Evolutionary conservation across 2,888 invertebrate genomes (phyloP).

Genomic region (Chrysolina oricalcia): DNA sequence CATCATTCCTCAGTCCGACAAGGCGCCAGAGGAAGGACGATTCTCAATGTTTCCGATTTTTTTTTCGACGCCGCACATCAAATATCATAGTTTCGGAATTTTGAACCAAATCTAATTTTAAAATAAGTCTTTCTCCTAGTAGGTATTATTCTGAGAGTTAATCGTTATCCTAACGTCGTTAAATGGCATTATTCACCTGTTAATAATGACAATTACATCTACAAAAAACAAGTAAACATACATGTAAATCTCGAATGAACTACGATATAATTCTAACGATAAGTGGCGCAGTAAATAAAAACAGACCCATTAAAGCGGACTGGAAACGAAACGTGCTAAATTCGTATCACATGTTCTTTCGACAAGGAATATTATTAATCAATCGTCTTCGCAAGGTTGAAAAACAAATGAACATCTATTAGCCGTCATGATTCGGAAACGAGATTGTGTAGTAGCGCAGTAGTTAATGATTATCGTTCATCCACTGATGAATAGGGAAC

Average conservation of each 20-base stretch:
- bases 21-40: too few species aligned
- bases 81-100: too few species aligned
- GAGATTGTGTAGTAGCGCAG: not conserved
- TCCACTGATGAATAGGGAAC: too few species aligned
- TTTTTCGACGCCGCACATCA: too few species aligned
- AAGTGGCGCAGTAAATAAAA: slow-evolving; percentile 14
- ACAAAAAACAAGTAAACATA: not conserved
- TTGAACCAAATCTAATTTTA: too few species aligned
- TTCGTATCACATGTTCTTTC: slow-evolving; percentile 12
- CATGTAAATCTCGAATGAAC: not conserved
- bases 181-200: not conserved
- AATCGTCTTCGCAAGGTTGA: slow-evolving; percentile 28
- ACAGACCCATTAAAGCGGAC: slow-evolving; percentile 4
- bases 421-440: not conserved
- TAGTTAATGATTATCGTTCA: too few species aligned
- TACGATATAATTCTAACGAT: slow-evolving; percentile 2
- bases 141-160: too few species aligned
- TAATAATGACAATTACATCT: not conserved
- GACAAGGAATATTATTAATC: slow-evolving; percentile 27
- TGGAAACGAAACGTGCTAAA: slow-evolving; percentile 17
- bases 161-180: not conserved
- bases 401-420: slow-evolving; percentile 32
- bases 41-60: too few species aligned
- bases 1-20: too few species aligned
- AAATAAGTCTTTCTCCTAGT: too few species aligned